phyloP scores from a whole-genome alignment of 1,140 invertebrate genomes.

The Polypedilum pembai region DNA sequence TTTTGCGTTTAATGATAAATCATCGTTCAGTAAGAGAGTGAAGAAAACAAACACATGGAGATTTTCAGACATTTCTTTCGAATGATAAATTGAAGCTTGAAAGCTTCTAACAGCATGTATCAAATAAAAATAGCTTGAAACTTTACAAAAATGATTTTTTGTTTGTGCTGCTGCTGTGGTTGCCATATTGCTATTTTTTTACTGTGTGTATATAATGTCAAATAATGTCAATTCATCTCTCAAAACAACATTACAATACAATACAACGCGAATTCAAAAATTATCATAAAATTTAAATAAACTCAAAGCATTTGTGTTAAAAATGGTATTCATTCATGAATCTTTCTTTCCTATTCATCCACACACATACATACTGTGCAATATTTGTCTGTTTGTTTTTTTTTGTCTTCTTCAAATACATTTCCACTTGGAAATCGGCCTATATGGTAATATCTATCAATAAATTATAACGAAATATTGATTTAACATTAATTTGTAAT shows the following conservation, averaged over 20 bases:
- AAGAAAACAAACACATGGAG: too few relatives aligned
- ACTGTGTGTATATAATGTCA: neutral
- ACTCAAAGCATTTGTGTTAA: neutral
- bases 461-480: constrained; percentile 14
- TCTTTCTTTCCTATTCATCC: neutral
- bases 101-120: neutral
- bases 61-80: neutral
- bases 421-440: constrained; percentile 2
- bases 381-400: neutral
- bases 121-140: neutral
- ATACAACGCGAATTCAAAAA: neutral
- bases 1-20: too few relatives aligned
- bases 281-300: constrained; percentile 11
- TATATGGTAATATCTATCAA: neutral
- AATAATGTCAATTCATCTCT: constrained; percentile 7
- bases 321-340: constrained; percentile 6
- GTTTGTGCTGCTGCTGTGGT: neutral
- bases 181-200: neutral
- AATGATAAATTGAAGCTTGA: neutral
- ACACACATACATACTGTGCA: neutral
- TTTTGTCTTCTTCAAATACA: neutral
- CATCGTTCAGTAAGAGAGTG: too few relatives aligned
- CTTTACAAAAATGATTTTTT: neutral
- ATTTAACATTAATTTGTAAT: constrained; percentile 14
- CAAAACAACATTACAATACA: neutral